Percentiles rank a stretch among this genome's conserved stretches.
These are phyloP conservation scores for Spodoptera litura DNA, from an alignment of 1,140 invertebrate species.

Conservation along the genomic window DNA sequence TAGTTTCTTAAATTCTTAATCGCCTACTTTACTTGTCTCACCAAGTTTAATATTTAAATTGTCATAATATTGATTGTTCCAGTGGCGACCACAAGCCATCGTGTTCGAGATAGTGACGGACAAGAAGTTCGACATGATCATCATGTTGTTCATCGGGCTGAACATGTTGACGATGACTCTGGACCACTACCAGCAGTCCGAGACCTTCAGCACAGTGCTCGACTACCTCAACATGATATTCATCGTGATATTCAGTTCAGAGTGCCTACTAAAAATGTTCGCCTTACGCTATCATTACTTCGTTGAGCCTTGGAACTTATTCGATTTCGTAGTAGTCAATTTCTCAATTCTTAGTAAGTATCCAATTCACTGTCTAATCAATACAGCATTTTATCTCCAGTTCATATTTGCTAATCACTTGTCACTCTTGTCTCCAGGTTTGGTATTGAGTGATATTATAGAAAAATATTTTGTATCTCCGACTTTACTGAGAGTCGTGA, in stretches of 20 bases:
- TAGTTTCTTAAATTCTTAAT: neutral
- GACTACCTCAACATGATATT: constrained; percentile 98
- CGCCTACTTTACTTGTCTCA: neutral
- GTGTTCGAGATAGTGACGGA: constrained; percentile 99
- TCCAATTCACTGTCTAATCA: neutral
- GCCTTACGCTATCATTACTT: constrained; percentile 99
- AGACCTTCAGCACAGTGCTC: constrained; percentile 93
- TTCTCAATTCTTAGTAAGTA: constrained; percentile 97
- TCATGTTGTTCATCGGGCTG: constrained; percentile 99
- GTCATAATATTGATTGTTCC: constrained; percentile 72
- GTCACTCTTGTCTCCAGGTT: constrained; percentile 88
- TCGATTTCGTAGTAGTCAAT: constrained; percentile 99
- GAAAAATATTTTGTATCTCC: constrained; percentile 99
- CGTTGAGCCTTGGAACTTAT: constrained; percentile 99
- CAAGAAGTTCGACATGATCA: constrained; percentile 99
- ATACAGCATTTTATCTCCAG: too few species aligned
- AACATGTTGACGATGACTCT: constrained; percentile 99
- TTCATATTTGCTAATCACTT: constrained; percentile 29
- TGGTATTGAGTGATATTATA: constrained; percentile 98
- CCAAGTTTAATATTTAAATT: neutral
- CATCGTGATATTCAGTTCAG: constrained; percentile 98
- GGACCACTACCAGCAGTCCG: constrained; percentile 97
- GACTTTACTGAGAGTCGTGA: constrained; percentile 97
- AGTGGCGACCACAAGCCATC: constrained; percentile 98
- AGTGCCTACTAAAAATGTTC: constrained; percentile 99